Percentiles rank a stretch among this genome's conserved stretches.
Conservation (phyloP, 1,140 invertebrate genomes). For the Eubasilissa regina region DNA sequence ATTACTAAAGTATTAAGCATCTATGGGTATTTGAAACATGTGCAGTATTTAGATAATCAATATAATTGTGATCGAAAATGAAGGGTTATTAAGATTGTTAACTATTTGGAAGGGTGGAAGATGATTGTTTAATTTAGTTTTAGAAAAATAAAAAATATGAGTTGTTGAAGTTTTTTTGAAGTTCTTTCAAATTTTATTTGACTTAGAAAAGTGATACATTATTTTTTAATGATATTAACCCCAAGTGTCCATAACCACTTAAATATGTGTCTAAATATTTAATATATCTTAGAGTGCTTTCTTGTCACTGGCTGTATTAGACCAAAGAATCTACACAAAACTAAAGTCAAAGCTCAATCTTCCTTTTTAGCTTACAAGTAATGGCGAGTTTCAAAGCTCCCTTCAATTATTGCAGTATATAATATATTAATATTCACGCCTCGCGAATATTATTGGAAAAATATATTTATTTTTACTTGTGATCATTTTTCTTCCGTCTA, state of each 20-base stretch:
- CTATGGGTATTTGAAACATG: background rate
- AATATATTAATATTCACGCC: background rate
- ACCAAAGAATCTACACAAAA: slow-evolving; percentile 11
- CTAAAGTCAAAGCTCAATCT: background rate
- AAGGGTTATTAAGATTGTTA: slow-evolving; percentile 30
- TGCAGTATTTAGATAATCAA: slow-evolving; percentile 15
- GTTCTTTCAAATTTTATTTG: background rate
- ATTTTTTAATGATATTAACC: slow-evolving; percentile 3
- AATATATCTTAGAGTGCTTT: slow-evolving; percentile 5
- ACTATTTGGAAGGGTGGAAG: slow-evolving; percentile 2
- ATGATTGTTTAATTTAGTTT: slow-evolving; percentile 2
- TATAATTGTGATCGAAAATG: slow-evolving; percentile 16
- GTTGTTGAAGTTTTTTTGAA: background rate
- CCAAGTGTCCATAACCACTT: background rate
- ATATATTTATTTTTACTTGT: background rate
- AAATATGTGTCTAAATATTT: slow-evolving; percentile 13
- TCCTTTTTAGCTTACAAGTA: background rate
- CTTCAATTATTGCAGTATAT: background rate
- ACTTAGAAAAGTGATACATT: slow-evolving; percentile 13
- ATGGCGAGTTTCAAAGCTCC: background rate
- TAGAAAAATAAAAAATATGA: background rate
- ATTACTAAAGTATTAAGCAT: background rate
- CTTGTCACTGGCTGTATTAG: slow-evolving; percentile 20
- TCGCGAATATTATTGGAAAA: background rate
- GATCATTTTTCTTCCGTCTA: background rate